phyloP scores from a whole-genome alignment of 1,140 invertebrate species.

The Cydia splendana region DNA sequence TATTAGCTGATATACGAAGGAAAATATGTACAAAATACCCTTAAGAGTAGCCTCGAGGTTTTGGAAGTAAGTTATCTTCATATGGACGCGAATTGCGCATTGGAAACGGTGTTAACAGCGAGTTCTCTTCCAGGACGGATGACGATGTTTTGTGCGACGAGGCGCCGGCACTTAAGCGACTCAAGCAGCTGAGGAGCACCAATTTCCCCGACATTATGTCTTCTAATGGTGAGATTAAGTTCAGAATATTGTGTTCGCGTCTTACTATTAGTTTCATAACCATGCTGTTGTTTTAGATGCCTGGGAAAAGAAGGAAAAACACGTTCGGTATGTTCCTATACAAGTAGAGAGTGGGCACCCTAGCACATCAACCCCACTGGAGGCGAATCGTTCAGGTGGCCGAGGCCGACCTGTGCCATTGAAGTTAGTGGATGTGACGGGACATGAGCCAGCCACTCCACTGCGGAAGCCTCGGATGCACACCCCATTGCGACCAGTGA shows the following conservation, averaged over 20 bases:
- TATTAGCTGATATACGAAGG: constrained; percentile 37
- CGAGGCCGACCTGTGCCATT: constrained; percentile 53
- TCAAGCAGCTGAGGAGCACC: constrained; percentile 58
- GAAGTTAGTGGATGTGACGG: constrained; percentile 51
- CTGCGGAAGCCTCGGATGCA: constrained; percentile 55
- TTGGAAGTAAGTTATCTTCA: constrained; percentile 58
- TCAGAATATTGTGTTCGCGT: constrained; percentile 3
- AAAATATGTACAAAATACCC: constrained; percentile 64
- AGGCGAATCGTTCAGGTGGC: constrained; percentile 42
- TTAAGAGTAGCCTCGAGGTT: constrained; percentile 62
- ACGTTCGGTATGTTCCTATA: constrained; percentile 68
- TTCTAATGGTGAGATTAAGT: constrained; percentile 50
- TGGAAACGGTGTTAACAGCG: constrained; percentile 18
- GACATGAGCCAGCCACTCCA: constrained; percentile 55
- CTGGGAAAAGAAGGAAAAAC: constrained; percentile 56
- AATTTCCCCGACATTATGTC: constrained; percentile 59
- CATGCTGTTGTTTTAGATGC: constrained; percentile 52
- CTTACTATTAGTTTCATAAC: background rate
- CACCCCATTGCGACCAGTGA: constrained; percentile 54
- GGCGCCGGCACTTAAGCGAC: constrained; percentile 60
- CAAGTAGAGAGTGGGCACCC: constrained; percentile 61
- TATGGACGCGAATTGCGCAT: background rate
- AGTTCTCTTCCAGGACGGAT: constrained; percentile 57
- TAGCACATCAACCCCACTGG: constrained; percentile 69
- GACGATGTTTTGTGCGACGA: constrained; percentile 66